These are phyloP conservation scores for Sebastes iracundus DNA, from an alignment of 2,797 vertebrate genomes.

Conservation along the genomic window DNA sequence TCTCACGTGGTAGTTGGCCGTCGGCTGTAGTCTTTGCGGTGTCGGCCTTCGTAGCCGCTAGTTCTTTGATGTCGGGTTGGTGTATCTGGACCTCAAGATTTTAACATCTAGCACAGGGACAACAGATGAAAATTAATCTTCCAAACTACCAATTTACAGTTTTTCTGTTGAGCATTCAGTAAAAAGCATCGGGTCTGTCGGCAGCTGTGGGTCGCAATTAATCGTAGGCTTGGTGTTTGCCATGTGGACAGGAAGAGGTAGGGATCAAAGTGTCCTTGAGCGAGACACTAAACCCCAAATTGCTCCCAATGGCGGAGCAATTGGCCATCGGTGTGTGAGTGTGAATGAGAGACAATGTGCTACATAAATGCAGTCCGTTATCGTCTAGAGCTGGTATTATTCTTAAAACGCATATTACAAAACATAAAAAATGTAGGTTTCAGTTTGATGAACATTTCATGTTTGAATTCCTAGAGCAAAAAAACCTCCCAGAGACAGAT, in stretches of 20 bases:
- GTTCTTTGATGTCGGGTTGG: too few relatives aligned
- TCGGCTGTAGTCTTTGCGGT: too few relatives aligned
- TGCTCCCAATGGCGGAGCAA: background rate
- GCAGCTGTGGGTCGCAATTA: background rate
- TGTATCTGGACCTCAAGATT: background rate
- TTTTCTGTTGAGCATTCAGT: background rate
- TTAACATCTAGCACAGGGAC: background rate
- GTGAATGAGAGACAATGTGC: background rate
- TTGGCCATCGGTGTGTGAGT: background rate
- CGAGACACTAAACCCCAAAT: slow-evolving; percentile 6
- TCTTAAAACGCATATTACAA: background rate
- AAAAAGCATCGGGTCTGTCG: background rate
- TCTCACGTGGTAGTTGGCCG: too few relatives aligned
- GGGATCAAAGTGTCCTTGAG: background rate
- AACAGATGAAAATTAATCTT: background rate
- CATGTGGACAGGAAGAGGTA: too few relatives aligned
- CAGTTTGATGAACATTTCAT: background rate
- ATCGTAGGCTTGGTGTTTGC: background rate
- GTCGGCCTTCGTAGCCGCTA: too few relatives aligned
- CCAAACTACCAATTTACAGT: background rate
- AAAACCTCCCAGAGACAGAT: background rate
- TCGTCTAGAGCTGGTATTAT: background rate
- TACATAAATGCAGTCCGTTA: background rate
- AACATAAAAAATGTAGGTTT: background rate
- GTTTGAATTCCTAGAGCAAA: background rate